Base-by-base conservation (phyloP, 2,797 vertebrate species). In the Aphelocoma californica region DNA sequence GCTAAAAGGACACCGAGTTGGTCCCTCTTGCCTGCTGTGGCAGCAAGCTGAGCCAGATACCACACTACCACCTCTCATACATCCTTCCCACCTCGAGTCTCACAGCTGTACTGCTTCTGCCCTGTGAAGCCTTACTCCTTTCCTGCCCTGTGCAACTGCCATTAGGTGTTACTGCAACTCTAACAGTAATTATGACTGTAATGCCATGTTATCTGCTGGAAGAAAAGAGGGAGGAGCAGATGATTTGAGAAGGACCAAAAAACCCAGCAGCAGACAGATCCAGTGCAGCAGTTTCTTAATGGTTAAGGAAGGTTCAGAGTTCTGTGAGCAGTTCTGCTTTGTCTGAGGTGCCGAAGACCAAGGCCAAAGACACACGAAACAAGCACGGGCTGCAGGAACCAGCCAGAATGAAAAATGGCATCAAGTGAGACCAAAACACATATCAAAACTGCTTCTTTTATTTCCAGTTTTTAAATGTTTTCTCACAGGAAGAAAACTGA, bases 381-480 rank as follows among this genome's bases (percentile, higher is more conserved):
- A 73, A 70, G 65, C 32, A 60, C 50, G 17, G 21, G 50, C 26
- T 74, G 42, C 32, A 70, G 56, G 42, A 56, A 57, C 5, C 29
- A 80, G 19, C 31, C 75, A 34, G 61, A 58, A 90, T 86, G 57
- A 28, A 92, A 85, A 82, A 72, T 4, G 8, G 40, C 64, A 70
- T 62, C 23, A 54, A 81, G 36, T 56, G 56, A 89, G 51, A 70
- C 34, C 36, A 93, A 85, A 64, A 20, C 28, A 77, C 15, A 3
- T 42, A 36, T 24, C 28, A 34, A 80, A 80, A 44, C 4, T 5
- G 14, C 34, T 80, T 65, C 42, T 72, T 89, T 93, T 82, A 58
- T 47, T 90, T 84, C 38, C 64, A 77, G 40, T 48, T 92, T 81
- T 89, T 9, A 70, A 91, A 77, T 77, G 89, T 56, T 85, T 89